phyloP scores from a whole-genome alignment of 2,888 invertebrate species.

The Epiperipatus broadwayi region DNA sequence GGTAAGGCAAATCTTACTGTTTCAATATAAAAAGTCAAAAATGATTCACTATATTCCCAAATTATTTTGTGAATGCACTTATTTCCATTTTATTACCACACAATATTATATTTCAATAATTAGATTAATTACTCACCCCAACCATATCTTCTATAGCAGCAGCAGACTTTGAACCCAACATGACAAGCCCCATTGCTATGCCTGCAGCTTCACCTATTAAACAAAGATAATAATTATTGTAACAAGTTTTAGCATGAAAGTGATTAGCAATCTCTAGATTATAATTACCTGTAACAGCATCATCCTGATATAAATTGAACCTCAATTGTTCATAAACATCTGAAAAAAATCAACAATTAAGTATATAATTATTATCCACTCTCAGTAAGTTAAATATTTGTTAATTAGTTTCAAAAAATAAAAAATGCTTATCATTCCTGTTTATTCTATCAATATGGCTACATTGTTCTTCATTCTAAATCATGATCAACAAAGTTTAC shows the following conservation, averaged over 20 bases:
- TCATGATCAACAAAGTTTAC: too few relatives aligned
- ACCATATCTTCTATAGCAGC: slow-evolving; percentile 85
- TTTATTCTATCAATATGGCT: too few relatives aligned
- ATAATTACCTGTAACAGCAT: slow-evolving; percentile 89
- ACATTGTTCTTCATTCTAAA: too few relatives aligned
- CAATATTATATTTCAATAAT: too few relatives aligned
- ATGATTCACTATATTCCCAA: too few relatives aligned
- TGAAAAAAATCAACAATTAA: too few relatives aligned
- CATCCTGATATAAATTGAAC: slow-evolving; percentile 90
- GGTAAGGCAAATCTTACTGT: too few relatives aligned
- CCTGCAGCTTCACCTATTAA: slow-evolving; percentile 66
- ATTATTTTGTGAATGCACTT: too few relatives aligned
- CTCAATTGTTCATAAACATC: slow-evolving; percentile 92
- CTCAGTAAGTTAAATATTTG: neutral
- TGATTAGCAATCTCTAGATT: neutral
- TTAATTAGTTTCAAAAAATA: neutral
- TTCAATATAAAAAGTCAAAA: too few relatives aligned
- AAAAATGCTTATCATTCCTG: neutral
- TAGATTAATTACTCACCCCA: slow-evolving; percentile 40
- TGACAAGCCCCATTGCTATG: slow-evolving; percentile 96
- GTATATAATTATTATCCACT: slow-evolving; percentile 5
- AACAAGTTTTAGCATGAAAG: slow-evolving; percentile 4
- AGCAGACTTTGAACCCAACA: slow-evolving; percentile 82
- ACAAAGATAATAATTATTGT: neutral
- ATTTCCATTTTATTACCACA: too few relatives aligned